Evolutionary conservation across 2,888 invertebrate species (phyloP), one percentile per base, ranked within the genome.

Genomic region (Drosophila dives): DNA sequence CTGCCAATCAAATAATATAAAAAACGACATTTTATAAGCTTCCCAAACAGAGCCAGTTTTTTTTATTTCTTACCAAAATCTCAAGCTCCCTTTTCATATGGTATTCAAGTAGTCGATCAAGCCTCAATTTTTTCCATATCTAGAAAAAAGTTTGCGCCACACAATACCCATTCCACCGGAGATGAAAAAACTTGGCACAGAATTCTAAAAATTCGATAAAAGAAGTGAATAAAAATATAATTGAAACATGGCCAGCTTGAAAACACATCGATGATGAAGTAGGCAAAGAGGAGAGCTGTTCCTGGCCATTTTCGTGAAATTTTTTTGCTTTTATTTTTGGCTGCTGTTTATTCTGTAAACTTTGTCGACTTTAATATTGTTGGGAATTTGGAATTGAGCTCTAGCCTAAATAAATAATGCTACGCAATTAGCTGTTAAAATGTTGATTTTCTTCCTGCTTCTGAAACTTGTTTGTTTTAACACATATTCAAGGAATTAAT

Each of bases 231-330:
- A 78, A 68, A 75, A 67, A 49, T 69, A 50, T 72, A 80, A 78
- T 72, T 73, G 78, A 78, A 80, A 77, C 72, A 70, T 67, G 74
- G 77, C 23, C 72, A 66, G 66, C 68, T 72, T 53, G 64, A 62
- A 62, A 40, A 50, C 76, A 58, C 64, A 66, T 72, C 63, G 76
- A 61, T 59, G 68, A 59, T 63, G 64, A 32, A 8, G 12, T 10
- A 3, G 63, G n/a, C 15, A 20, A 20, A 20, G 45, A n/a, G 20
- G 6, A 36, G 15, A 0, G 32, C 6, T 20, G 0, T 29, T 29
- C 3, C 23, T 45, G 50, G 32, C 11, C 8, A 2, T 20, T 33
- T 50, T 38, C n/a, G 48, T 2, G 5, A 54, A 36, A 38, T 26
- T 58, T 33, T 61, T 50, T 54, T 63, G 36, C 50, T 56, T 26